Percentiles rank a stretch among this genome's conserved stretches.
Evolutionary conservation across 1,140 invertebrate genomes (phyloP).

Genomic region (Plutomurus gul): DNA sequence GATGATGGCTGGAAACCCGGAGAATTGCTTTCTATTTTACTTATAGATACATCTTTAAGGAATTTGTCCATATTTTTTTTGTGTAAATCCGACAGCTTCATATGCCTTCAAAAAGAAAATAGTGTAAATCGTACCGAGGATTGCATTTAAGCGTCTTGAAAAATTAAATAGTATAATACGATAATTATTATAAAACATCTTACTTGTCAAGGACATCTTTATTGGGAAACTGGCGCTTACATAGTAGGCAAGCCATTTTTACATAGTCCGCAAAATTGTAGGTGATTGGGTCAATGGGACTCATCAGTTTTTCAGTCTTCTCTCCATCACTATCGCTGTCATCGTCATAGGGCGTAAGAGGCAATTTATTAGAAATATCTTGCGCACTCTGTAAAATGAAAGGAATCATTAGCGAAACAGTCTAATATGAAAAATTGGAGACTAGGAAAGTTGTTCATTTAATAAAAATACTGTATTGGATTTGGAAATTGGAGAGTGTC

Average conservation of each 20-base stretch:
- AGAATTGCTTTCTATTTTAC: slow-evolving; percentile 64
- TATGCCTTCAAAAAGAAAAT: slow-evolving; percentile 67
- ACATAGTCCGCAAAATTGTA: slow-evolving; percentile 63
- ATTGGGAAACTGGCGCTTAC: slow-evolving; percentile 91
- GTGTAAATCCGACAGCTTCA: slow-evolving; percentile 91
- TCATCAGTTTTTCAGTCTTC: slow-evolving; percentile 53
- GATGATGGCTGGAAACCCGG: slow-evolving; percentile 57
- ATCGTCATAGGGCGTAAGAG: slow-evolving; percentile 76
- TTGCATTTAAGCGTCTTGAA: not conserved
- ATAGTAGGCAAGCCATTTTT: slow-evolving; percentile 92
- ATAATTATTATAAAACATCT: slow-evolving; percentile 15
- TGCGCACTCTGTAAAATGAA: not conserved
- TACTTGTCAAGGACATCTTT: slow-evolving; percentile 65
- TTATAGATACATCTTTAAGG: not conserved
- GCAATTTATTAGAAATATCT: slow-evolving; percentile 56
- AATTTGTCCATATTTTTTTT: slow-evolving; percentile 77
- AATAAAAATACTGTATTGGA: not conserved
- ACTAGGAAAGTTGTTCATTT: not conserved
- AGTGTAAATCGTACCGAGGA: not conserved
- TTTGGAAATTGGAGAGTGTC: not conserved
- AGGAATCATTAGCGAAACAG: not conserved
- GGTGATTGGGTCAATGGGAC: not conserved
- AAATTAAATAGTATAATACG: not conserved
- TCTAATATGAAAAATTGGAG: no score
- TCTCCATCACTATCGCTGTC: slow-evolving; percentile 71